Percentiles rank a stretch among this genome's conserved stretches.
These are phyloP conservation scores for Amazona guildingii DNA, from an alignment of 2,113 vertebrate species.

Conservation along the genomic window DNA sequence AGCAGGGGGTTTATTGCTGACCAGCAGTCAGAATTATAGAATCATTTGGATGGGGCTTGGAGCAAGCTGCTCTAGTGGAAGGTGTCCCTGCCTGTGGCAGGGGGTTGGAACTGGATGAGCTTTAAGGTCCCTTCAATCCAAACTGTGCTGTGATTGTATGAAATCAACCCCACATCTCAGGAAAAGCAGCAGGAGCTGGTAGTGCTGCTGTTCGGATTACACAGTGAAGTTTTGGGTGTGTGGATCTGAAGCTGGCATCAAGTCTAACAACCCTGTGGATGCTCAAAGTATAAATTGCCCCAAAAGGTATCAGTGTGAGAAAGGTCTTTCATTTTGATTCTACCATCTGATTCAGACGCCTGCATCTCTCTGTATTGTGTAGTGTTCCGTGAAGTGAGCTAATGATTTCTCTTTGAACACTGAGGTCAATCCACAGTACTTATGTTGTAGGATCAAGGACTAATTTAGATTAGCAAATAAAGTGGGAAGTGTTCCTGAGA, in stretches of 20 bases:
- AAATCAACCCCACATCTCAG: background rate
- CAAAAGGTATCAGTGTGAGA: background rate
- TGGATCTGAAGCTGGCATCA: background rate
- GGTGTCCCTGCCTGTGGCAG: background rate
- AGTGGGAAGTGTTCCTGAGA: background rate
- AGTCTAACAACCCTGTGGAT: background rate
- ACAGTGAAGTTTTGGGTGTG: background rate
- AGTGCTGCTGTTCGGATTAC: background rate
- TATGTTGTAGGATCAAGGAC: background rate
- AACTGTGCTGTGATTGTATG: background rate
- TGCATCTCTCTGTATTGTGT: background rate
- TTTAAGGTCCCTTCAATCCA: background rate
- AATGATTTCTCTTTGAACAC: background rate
- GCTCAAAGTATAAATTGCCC: background rate
- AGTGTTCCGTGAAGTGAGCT: background rate
- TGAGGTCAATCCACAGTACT: background rate
- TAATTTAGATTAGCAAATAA: background rate
- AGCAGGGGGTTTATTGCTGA: background rate
- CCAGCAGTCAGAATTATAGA: background rate
- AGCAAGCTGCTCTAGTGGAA: background rate
- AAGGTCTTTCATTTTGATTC: background rate
- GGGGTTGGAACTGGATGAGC: background rate
- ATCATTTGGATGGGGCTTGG: background rate
- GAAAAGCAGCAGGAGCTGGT: background rate
- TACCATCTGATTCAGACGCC: accelerated